Evolutionary conservation across 2,888 invertebrate species (phyloP).

Genomic region (Rotaria magnacalcarata): DNA sequence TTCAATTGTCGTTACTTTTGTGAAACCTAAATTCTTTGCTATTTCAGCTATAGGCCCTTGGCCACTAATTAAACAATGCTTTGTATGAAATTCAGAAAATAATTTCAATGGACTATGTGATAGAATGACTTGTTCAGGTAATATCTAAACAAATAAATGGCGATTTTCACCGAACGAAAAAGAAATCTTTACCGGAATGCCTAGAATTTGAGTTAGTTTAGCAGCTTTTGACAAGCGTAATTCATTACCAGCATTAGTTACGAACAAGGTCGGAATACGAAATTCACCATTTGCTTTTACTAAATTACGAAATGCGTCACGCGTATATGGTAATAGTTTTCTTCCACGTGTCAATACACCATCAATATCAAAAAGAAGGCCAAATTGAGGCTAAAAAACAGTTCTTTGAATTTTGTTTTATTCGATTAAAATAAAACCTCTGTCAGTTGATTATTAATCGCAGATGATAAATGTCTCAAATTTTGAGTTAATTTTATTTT

Average conservation of each 20-base stretch:
- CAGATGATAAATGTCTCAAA: neutral
- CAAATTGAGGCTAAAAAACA: constrained; percentile 59
- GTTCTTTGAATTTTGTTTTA: neutral
- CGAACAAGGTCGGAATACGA: constrained; percentile 65
- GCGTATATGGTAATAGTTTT: constrained; percentile 64
- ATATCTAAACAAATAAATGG: constrained; percentile 56
- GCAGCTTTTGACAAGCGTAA: constrained; percentile 64
- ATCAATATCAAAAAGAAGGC: constrained; percentile 69
- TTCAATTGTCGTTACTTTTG: constrained; percentile 64
- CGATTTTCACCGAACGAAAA: too few species aligned
- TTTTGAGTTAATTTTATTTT: neutral
- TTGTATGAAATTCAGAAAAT: constrained; percentile 66
- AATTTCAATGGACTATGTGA: constrained; percentile 67
- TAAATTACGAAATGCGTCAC: constrained; percentile 64
- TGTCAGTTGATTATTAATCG: neutral
- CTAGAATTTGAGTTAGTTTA: constrained; percentile 65
- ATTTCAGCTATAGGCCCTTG: constrained; percentile 65
- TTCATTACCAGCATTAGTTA: constrained; percentile 68
- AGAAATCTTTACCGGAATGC: constrained; percentile 60
- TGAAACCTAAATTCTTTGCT: constrained; percentile 65
- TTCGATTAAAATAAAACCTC: neutral
- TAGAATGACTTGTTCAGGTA: constrained; percentile 66
- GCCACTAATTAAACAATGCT: constrained; percentile 66
- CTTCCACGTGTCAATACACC: constrained; percentile 67
- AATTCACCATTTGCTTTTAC: constrained; percentile 64